Conservation (phyloP, 2,797 vertebrate genomes). For the Sebastes jordani region DNA sequence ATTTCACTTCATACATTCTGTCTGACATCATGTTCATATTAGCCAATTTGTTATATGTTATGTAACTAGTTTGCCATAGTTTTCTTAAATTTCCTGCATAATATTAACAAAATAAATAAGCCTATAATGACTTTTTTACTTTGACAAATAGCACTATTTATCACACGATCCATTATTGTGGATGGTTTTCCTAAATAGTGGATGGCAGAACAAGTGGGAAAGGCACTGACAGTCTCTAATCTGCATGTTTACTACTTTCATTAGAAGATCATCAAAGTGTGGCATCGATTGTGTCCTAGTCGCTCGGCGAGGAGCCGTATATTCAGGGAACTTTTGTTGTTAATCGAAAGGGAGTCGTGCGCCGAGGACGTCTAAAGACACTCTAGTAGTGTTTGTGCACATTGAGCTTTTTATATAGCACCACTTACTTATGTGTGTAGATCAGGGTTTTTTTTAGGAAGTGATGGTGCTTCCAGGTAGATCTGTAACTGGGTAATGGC, state of each 20-base stretch:
- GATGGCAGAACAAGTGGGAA: slow-evolving; percentile 42
- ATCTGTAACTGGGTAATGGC: background rate
- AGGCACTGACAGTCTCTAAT: slow-evolving; percentile 60
- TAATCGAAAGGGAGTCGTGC: slow-evolving; percentile 17
- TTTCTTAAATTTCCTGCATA: background rate
- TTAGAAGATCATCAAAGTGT: slow-evolving; percentile 74
- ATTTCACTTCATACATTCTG: background rate
- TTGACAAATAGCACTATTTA: slow-evolving; percentile 11
- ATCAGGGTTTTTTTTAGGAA: background rate
- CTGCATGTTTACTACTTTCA: slow-evolving; percentile 74
- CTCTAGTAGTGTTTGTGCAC: background rate
- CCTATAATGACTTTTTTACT: slow-evolving; percentile 2
- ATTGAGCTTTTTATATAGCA: slow-evolving; percentile 16
- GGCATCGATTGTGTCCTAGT: slow-evolving; percentile 51
- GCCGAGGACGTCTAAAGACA: background rate
- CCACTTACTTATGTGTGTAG: background rate
- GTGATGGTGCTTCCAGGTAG: slow-evolving; percentile 15
- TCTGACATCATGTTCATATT: background rate
- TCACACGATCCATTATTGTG: slow-evolving; percentile 26
- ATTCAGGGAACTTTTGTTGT: slow-evolving; percentile 48
- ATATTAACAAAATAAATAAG: slow-evolving; percentile 5
- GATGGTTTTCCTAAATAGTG: slow-evolving; percentile 33
- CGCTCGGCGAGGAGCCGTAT: slow-evolving; percentile 29
- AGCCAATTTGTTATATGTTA: background rate
- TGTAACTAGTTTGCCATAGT: background rate